Percentiles rank a stretch among this genome's conserved stretches.
Evolutionary conservation across 1,140 invertebrate species (phyloP).

Genomic region (Luehdorfia chinensis): DNA sequence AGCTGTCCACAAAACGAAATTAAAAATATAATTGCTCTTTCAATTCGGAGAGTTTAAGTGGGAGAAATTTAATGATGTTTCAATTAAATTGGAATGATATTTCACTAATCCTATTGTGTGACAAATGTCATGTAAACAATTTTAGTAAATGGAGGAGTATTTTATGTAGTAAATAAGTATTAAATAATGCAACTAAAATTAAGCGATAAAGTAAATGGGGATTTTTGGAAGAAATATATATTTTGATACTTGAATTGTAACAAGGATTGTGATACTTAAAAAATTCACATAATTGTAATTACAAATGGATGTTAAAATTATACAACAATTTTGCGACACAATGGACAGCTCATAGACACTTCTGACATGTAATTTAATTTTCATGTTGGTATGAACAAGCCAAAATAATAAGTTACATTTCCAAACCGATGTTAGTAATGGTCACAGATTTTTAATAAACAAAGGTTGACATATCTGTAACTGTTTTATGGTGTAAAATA

Average conservation of each 20-base stretch:
- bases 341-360: conserved; percentile 13
- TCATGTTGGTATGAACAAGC: neutral
- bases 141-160: neutral
- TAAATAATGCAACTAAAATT: conserved; percentile 15
- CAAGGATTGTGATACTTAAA: conserved; percentile 5
- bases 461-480: conserved; percentile 14
- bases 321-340: neutral
- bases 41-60: neutral
- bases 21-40: conserved; percentile 1
- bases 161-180: conserved; percentile 15
- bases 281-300: conserved; percentile 3
- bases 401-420: conserved; percentile 2
- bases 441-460: conserved; percentile 9
- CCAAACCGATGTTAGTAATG: neutral
- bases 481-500: conserved; percentile 12
- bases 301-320: conserved; percentile 10
- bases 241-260: conserved; percentile 17
- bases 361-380: neutral
- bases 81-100: conserved; percentile 12
- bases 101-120: neutral
- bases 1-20: conserved; percentile 5
- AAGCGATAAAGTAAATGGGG: neutral
- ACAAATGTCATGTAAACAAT: neutral
- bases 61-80: neutral
- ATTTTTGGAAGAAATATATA: conserved; percentile 17